phyloP scores from a whole-genome alignment of 2,113 vertebrate genomes.

The Capreolus pygargus region DNA sequence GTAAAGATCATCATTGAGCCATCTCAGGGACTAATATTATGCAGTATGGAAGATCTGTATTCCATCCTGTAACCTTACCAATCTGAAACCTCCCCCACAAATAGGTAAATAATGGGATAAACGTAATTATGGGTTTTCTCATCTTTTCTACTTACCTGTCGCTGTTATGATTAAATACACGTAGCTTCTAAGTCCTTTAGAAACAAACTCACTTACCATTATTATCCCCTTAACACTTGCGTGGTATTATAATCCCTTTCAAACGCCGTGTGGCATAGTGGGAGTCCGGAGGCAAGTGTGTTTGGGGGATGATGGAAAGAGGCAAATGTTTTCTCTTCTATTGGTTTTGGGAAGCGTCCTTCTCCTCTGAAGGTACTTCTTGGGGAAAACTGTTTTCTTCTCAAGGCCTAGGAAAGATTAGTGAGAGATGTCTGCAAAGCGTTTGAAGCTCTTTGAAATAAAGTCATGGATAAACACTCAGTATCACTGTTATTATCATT shows the following conservation, averaged over 20 bases:
- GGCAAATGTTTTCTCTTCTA: background rate
- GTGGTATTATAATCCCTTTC: slow-evolving; percentile 15
- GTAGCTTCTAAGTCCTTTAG: slow-evolving; percentile 47
- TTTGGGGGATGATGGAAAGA: background rate
- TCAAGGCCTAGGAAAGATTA: slow-evolving; percentile 56
- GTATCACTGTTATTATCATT: slow-evolving; percentile 44
- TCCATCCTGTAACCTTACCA: slow-evolving; percentile 20
- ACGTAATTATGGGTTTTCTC: slow-evolving; percentile 54
- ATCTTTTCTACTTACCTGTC: slow-evolving; percentile 41
- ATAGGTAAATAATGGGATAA: slow-evolving; percentile 55
- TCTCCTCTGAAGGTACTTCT: background rate
- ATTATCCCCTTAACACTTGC: slow-evolving; percentile 56
- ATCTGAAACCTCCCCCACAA: slow-evolving; percentile 10
- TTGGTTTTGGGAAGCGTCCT: slow-evolving; percentile 9
- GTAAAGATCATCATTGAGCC: background rate
- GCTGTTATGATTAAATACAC: slow-evolving; percentile 57
- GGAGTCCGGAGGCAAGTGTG: background rate
- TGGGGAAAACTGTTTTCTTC: slow-evolving; percentile 35
- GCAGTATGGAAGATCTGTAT: slow-evolving; percentile 5
- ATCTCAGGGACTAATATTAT: background rate
- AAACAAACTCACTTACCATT: slow-evolving; percentile 53
- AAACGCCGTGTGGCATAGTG: background rate
- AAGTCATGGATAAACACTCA: slow-evolving; percentile 32
- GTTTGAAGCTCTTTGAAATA: slow-evolving; percentile 57
- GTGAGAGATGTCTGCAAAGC: slow-evolving; percentile 38